phyloP scores from a whole-genome alignment of 1,140 invertebrate species.

The Drosophila ohnishii region DNA sequence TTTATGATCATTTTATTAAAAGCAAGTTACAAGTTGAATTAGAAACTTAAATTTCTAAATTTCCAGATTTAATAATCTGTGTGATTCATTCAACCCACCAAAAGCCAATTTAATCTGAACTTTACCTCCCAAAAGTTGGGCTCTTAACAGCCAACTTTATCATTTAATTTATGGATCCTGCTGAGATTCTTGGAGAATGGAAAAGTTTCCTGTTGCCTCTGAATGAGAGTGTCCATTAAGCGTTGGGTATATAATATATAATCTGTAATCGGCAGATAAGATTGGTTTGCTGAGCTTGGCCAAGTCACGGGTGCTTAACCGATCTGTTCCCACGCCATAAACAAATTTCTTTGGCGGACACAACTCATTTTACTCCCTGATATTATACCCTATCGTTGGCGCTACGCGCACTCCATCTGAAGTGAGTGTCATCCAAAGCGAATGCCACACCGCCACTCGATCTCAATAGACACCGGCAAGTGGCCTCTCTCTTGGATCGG shows the following conservation, averaged over 20 bases:
- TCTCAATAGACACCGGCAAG: constrained; percentile 39
- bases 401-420: constrained; percentile 29
- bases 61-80: too few species aligned
- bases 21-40: not conserved
- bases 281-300: constrained; percentile 21
- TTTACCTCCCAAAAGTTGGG: not conserved
- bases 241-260: not conserved
- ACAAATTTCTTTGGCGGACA: constrained; percentile 9
- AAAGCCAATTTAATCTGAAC: not conserved
- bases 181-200: constrained; percentile 8
- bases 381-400: constrained; percentile 6
- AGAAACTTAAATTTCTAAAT: not conserved
- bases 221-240: not conserved
- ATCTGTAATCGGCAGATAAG: constrained; percentile 32
- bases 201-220: constrained; percentile 13
- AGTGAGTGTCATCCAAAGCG: constrained; percentile 34
- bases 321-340: constrained; percentile 41
- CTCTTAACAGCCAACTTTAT: not conserved
- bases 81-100: constrained; percentile 10
- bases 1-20: not conserved
- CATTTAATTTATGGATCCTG: constrained; percentile 10
- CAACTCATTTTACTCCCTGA: too few species aligned
- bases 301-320: not conserved
- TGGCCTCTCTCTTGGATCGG: constrained; percentile 29
- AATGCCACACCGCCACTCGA: constrained; percentile 24